Conservation (phyloP, 2,113 vertebrate species). For the Turnix velox region DNA sequence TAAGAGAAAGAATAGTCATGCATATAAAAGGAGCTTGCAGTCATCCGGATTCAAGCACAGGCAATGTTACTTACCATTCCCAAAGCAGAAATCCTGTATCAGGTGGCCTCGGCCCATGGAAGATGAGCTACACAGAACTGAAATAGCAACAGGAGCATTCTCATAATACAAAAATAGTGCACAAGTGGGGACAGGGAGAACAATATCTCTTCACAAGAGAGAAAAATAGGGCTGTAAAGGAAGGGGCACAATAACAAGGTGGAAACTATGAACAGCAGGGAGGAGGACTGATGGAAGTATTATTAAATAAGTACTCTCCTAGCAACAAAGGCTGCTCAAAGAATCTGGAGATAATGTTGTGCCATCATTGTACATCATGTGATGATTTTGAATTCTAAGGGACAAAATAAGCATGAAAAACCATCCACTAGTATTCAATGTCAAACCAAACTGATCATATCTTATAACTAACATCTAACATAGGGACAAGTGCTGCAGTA, state of each 20-base stretch:
- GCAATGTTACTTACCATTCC: not conserved
- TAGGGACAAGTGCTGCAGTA: not conserved
- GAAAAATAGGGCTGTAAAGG: not conserved
- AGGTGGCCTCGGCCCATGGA: not conserved
- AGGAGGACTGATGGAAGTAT: not conserved
- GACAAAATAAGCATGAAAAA: not conserved
- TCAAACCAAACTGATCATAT: not conserved
- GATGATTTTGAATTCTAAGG: not conserved
- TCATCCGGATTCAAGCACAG: not conserved
- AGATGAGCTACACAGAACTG: conserved; percentile 21
- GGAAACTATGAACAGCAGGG: not conserved
- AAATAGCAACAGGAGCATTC: conserved; percentile 1
- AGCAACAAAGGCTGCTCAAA: not conserved
- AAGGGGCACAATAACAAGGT: not conserved
- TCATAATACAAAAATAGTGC: conserved; percentile 12
- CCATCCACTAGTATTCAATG: not conserved
- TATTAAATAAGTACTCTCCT: not conserved
- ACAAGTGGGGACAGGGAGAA: not conserved
- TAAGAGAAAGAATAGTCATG: not conserved
- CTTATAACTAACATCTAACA: not conserved
- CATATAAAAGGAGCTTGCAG: not conserved
- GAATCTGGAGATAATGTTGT: not conserved
- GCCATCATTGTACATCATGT: not conserved
- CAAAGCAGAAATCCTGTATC: not conserved
- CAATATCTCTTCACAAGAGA: not conserved